Percentiles rank a stretch among this genome's conserved stretches.
Conservation (phyloP, 2,113 vertebrate species). For the Lagopus muta region DNA sequence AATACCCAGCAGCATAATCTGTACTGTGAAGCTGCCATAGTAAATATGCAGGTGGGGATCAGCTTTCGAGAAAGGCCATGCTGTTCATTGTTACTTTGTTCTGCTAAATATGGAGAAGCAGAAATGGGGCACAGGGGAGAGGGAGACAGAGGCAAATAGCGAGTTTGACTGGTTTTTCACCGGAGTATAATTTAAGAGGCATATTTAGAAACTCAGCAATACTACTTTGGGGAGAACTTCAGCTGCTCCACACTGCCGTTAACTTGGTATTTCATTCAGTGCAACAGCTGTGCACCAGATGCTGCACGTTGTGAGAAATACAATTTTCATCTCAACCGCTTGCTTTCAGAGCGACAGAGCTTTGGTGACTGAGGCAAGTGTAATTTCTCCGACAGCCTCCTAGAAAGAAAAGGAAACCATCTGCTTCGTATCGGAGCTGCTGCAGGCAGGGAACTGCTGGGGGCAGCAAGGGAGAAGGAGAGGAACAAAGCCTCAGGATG, state of each 20-base stretch:
- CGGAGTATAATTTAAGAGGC: conserved; percentile 65
- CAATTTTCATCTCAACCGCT: conserved; percentile 41
- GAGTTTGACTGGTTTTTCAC: conserved; percentile 56
- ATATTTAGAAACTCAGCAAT: conserved; percentile 66
- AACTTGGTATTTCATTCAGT: conserved; percentile 58
- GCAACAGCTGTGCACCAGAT: conserved; percentile 79
- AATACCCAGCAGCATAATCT: conserved; percentile 12
- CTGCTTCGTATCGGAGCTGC: neutral
- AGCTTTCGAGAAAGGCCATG: neutral
- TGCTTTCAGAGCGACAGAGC: conserved; percentile 27
- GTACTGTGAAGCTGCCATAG: conserved; percentile 9
- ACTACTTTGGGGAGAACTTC: conserved; percentile 63
- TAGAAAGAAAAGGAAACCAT: conserved; percentile 50
- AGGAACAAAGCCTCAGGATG: neutral
- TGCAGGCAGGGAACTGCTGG: neutral
- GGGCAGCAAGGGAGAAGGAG: neutral
- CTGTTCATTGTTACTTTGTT: conserved; percentile 9
- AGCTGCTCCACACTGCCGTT: conserved; percentile 5
- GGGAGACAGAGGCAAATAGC: neutral
- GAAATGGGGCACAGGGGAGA: neutral
- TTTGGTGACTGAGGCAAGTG: conserved; percentile 23
- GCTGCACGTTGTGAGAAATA: conserved; percentile 59
- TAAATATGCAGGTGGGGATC: conserved; percentile 8
- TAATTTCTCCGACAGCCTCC: conserved; percentile 33
- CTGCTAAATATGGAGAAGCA: conserved; percentile 29